Evolutionary conservation across 1,140 invertebrate species (phyloP).

Genomic region (Cephus cinctus): DNA sequence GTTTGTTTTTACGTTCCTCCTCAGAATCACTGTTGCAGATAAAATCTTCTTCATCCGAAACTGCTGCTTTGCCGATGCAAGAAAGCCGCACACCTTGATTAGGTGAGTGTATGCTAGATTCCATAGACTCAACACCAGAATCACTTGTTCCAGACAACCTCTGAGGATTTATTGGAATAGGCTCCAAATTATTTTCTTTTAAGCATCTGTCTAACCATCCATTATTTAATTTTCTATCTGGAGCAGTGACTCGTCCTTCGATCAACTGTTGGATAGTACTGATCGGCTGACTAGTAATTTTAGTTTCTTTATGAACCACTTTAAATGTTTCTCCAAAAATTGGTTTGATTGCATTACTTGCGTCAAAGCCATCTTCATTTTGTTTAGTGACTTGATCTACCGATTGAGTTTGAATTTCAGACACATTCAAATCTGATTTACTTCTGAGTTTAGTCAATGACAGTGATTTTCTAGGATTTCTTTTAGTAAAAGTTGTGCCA

Average conservation of each 20-base stretch:
- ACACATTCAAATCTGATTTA: conserved; percentile 21
- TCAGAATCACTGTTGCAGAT: conserved; percentile 69
- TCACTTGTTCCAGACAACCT: conserved; percentile 34
- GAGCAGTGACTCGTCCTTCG: conserved; percentile 13
- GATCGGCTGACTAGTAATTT: conserved; percentile 34
- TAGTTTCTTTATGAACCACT: conserved; percentile 29
- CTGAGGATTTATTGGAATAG: conserved; percentile 7
- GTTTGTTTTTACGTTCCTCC: conserved; percentile 47
- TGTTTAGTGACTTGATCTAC: background rate
- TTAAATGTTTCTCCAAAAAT: conserved; percentile 34
- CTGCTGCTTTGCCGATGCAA: background rate
- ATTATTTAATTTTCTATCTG: conserved; percentile 52
- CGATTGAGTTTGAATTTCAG: conserved; percentile 6
- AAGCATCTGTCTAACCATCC: conserved; percentile 59
- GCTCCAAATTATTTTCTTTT: conserved; percentile 23
- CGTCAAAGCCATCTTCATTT: conserved; percentile 11
- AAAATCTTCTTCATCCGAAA: conserved; percentile 58
- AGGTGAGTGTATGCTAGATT: conserved; percentile 23
- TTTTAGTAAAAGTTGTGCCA: conserved; percentile 65
- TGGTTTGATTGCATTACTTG: conserved; percentile 12
- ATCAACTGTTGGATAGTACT: conserved; percentile 49
- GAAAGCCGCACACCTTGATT: conserved; percentile 15
- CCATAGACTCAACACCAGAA: conserved; percentile 39
- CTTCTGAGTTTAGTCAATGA: conserved; percentile 37
- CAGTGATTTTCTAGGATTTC: conserved; percentile 75